Evolutionary conservation across 2,888 invertebrate genomes (phyloP), one percentile per base, ranked within the genome.

Genomic region (Platynereis dumerilii): DNA sequence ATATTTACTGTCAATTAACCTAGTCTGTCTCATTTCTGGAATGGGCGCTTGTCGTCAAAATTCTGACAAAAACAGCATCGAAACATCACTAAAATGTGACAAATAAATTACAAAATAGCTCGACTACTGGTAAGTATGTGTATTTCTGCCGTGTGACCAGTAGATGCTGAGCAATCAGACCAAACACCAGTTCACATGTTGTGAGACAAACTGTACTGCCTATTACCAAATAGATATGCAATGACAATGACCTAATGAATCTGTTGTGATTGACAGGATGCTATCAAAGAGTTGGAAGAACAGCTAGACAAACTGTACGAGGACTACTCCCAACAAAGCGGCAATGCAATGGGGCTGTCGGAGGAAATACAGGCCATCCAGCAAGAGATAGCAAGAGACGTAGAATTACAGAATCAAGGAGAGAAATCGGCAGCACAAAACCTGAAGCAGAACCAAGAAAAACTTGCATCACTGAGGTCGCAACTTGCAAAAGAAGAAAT

Each of bases 251-350:
- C 48, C 17, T 10, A 5, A 48, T 48, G 22, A 20, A 12, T n/a
- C 5, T n/a, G 3, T 48, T 48, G n/a, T 60, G 53, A n/a, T 7
- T 26, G 45, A 12, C 57, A 69, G 69, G 42, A 39, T 2, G 52
- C 62, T 22, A 53, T 65, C 68, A 71, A 69, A 48, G 64, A 72
- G 15, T 52, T 71, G n/a, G 73, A 79, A 67, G 79, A 77, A 55
- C 58, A 69, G 10, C 65, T 75, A 59, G 80, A 80, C 64, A 70
- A 74, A 20, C 72, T 80, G 58, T 72, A 73, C 64, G 74, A 73
- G 12, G 79, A 80, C 63, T 80, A 79, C 63, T 70, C 77, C 1
- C 60, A 69, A 15, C 73, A 77, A 29, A 78, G 74, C 66, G 70
- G 72, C 20, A 65, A 71, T 20, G 69, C 76, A 22, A 60, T 79